A percentile compares a stretch with the other conserved stretches of the same genome.
These are phyloP conservation scores for Caenorhabditis tropicalis DNA, from an alignment of 1,140 invertebrate species.

Conservation along the genomic window DNA sequence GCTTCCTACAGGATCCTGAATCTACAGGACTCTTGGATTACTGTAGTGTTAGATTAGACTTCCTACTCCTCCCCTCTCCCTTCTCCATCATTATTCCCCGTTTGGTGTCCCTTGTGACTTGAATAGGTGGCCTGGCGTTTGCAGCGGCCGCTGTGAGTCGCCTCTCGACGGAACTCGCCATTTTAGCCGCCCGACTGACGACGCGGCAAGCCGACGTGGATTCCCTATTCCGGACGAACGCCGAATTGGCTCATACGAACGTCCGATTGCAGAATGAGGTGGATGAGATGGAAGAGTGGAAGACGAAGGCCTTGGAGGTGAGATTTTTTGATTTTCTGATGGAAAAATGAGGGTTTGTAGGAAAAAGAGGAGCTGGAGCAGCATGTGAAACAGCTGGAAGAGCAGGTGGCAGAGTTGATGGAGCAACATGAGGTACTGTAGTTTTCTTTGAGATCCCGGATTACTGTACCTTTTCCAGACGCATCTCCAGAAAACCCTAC, in stretches of 20 bases:
- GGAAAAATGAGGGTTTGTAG: background rate
- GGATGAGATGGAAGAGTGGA: slow-evolving; percentile 53
- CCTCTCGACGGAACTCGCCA: slow-evolving; percentile 59
- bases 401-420: slow-evolving; percentile 43
- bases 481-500: background rate
- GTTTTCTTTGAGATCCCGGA: background rate
- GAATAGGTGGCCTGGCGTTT: background rate
- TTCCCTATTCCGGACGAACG: slow-evolving; percentile 65
- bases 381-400: slow-evolving; percentile 34
- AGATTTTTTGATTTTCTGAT: too few relatives aligned
- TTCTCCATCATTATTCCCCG: too few relatives aligned
- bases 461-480: background rate
- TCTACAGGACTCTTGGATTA: too few relatives aligned
- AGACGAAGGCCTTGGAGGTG: background rate
- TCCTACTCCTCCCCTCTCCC: too few relatives aligned
- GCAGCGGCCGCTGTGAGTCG: slow-evolving; percentile 45
- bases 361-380: slow-evolving; percentile 25
- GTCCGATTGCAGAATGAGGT: slow-evolving; percentile 60
- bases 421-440: slow-evolving; percentile 17
- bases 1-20: too few relatives aligned
- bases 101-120: background rate
- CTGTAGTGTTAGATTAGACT: too few relatives aligned
- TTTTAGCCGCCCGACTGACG: slow-evolving; percentile 66
- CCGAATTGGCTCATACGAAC: slow-evolving; percentile 65
- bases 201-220: slow-evolving; percentile 62